phyloP scores from a whole-genome alignment of 2,113 vertebrate genomes.

The Danionella cerebrum region DNA sequence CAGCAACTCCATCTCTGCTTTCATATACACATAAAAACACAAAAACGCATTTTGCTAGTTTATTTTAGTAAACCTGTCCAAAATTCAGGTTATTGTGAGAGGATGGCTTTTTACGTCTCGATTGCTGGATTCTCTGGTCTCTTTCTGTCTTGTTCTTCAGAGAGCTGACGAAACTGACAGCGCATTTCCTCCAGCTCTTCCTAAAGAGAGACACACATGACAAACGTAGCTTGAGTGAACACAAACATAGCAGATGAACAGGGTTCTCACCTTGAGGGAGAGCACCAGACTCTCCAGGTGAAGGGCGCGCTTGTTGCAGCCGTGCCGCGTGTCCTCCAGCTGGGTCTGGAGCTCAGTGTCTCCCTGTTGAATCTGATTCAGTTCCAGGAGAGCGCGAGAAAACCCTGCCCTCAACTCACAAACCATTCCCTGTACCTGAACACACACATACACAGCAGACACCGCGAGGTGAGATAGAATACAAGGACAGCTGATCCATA shows the following conservation, averaged over 20 bases:
- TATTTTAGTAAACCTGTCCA: not conserved
- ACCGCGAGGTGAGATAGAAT: no score
- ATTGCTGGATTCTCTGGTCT: not conserved
- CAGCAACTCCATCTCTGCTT: constrained; percentile 1
- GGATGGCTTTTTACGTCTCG: constrained; percentile 4
- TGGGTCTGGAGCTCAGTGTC: constrained; percentile 61
- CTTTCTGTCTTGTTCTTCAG: constrained; percentile 39
- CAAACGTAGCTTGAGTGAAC: not conserved
- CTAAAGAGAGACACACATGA: constrained; percentile 39
- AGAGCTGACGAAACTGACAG: constrained; percentile 57
- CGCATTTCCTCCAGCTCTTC: constrained; percentile 61
- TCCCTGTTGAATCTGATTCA: constrained; percentile 65
- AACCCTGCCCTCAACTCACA: constrained; percentile 65
- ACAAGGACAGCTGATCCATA: no score
- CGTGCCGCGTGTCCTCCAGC: constrained; percentile 58
- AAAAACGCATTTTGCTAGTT: not conserved
- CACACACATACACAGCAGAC: not conserved
- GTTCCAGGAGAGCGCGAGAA: constrained; percentile 57
- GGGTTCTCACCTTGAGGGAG: constrained; percentile 52
- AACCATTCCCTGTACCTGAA: constrained; percentile 63
- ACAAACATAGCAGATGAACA: not conserved
- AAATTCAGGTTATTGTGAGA: not conserved
- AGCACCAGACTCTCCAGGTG: constrained; percentile 61
- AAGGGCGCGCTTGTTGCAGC: constrained; percentile 58
- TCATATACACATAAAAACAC: not conserved